phyloP scores from a whole-genome alignment of 2,113 vertebrate genomes.

The Podiceps cristatus region DNA sequence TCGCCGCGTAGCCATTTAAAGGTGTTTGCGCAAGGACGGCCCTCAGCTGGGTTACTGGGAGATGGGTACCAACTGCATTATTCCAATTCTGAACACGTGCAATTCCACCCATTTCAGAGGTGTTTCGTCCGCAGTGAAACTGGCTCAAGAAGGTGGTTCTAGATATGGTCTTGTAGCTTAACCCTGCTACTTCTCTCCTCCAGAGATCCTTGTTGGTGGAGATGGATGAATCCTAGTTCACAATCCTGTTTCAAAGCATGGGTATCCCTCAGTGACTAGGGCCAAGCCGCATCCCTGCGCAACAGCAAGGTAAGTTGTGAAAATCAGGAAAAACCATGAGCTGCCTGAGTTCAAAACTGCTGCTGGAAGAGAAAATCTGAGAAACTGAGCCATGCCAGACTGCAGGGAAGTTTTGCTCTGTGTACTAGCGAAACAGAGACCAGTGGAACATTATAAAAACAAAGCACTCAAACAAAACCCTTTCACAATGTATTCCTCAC shows the following conservation, averaged over 20 bases:
- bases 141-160: background rate
- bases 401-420: background rate
- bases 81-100: background rate
- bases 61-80: background rate
- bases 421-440: background rate
- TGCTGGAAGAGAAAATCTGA: background rate
- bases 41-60: background rate
- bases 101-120: background rate
- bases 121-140: background rate
- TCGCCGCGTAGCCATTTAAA: background rate
- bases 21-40: background rate
- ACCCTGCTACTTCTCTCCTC: background rate
- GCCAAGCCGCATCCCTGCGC: background rate
- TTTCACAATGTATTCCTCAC: background rate
- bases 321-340: background rate
- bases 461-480: background rate
- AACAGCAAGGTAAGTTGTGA: background rate
- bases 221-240: background rate
- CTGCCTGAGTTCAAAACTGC: background rate
- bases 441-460: background rate
- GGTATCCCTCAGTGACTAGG: background rate
- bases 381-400: background rate
- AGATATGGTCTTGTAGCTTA: background rate
- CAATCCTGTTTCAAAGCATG: background rate
- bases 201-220: background rate